phyloP scores from a whole-genome alignment of 2,888 invertebrate genomes.

The Lochmaea crataegi region DNA sequence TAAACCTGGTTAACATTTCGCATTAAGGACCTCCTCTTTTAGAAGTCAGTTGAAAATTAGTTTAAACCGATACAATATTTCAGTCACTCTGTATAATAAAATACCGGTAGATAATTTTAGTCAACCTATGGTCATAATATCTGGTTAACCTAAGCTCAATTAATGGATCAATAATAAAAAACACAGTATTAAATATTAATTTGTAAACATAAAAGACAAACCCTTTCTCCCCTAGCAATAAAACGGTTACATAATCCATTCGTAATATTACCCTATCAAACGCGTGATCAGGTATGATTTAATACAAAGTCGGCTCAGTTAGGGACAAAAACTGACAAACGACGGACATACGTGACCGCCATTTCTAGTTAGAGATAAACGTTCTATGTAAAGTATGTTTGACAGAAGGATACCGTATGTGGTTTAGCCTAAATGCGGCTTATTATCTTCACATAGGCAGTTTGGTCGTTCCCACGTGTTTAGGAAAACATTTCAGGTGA shows the following conservation, averaged over 20 bases:
- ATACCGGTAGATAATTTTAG: too few species aligned
- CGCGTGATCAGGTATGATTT: constrained; percentile 19
- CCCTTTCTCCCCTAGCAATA: too few species aligned
- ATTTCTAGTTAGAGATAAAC: constrained; percentile 32
- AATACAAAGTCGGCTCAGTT: constrained; percentile 14
- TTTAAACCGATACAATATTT: too few species aligned
- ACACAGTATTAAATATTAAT: too few species aligned
- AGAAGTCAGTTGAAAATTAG: too few species aligned
- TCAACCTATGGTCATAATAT: too few species aligned
- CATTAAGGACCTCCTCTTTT: too few species aligned
- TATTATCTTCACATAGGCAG: background rate
- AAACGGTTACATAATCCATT: background rate
- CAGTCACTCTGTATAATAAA: too few species aligned
- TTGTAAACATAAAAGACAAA: too few species aligned
- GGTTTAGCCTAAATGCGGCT: background rate
- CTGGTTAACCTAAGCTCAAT: too few species aligned
- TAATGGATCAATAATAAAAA: too few species aligned
- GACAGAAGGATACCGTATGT: constrained; percentile 20
- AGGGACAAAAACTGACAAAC: constrained; percentile 38
- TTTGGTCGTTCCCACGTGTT: background rate
- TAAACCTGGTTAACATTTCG: too few species aligned
- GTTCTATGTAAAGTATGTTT: constrained; percentile 16
- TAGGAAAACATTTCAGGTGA: background rate
- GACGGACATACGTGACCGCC: constrained; percentile 37
- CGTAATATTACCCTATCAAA: constrained; percentile 33